Base-by-base conservation (phyloP, 2,797 vertebrate genomes). In the Chrosomus eos region DNA sequence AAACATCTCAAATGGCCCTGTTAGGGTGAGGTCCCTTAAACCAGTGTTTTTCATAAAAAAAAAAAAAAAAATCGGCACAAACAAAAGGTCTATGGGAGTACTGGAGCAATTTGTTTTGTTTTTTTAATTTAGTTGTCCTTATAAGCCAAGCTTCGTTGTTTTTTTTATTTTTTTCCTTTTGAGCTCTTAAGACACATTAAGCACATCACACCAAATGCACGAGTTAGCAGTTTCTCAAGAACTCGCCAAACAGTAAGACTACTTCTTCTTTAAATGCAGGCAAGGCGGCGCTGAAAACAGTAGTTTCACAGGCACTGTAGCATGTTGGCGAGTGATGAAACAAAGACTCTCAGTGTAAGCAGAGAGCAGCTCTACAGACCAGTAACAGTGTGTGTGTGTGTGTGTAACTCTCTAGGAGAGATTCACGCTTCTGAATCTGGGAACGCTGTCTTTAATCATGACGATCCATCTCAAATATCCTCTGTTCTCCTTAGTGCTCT, bases 11-110 rank as follows among this genome's bases (percentile, higher is more conserved):
- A 43, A 70, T 40, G 66, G 64, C 74, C 28, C 64, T 68, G 45
- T 76, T 28, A 66, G 40, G 31, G 23, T 21, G 55, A 75, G 60
- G 51, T 76, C 78, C 78, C 40, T 81, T 84, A 68, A 68, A 84
- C 33, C 72, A 81, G 43, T 76, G 71, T 33, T 78, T 64, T 36
- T 77, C 16, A 58, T 53, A 26, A 19, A 85, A 70, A 80, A 68
- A 60, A 4, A 36, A 53, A 48, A 53, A 14, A 53, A 74, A 66
- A 36, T 73, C 55, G 4, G 10, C 5, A 74, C 11, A 74, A 74
- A 67, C 7, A 66, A 33, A 67, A 80, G 3, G 2, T 26, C 23
- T 60, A 76, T 40, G 21, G 43, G 31, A 68, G 26, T n/a, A 51
- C 3, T 66, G 45, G 14, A 53, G 14, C 4, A 67, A 67, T 80